Conservation (phyloP, 2,113 vertebrate genomes). For the Lamprotornis superbus region DNA sequence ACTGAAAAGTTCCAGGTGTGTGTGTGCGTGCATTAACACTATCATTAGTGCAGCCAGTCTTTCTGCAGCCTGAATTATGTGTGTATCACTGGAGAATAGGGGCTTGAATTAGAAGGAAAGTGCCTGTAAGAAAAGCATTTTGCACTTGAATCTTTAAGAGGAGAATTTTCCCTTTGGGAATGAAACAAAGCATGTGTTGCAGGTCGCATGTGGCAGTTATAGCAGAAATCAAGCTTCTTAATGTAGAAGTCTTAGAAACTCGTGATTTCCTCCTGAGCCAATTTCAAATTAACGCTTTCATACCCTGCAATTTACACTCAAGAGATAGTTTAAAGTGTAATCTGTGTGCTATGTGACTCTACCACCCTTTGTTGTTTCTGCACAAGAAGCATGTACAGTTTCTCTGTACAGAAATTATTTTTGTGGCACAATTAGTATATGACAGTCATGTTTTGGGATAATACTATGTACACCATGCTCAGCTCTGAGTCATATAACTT, state of each 20-base stretch:
- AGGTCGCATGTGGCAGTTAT: background rate
- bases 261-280: background rate
- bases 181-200: background rate
- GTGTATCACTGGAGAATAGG: background rate
- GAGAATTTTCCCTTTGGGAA: background rate
- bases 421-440: background rate
- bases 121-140: background rate
- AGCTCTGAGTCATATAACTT: background rate
- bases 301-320: background rate
- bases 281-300: background rate
- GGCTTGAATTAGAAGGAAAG: background rate
- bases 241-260: background rate
- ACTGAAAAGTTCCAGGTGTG: background rate
- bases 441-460: background rate
- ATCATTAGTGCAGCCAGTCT: background rate
- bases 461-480: background rate
- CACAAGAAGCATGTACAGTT: background rate
- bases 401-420: background rate
- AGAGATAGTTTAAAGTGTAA: background rate
- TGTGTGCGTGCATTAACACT: background rate
- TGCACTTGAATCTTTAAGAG: background rate
- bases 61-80: background rate
- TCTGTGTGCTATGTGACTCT: background rate
- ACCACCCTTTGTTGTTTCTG: background rate
- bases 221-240: conserved; percentile 2